phyloP scores from a whole-genome alignment of 2,113 vertebrate species.

The Pedetes capensis region DNA sequence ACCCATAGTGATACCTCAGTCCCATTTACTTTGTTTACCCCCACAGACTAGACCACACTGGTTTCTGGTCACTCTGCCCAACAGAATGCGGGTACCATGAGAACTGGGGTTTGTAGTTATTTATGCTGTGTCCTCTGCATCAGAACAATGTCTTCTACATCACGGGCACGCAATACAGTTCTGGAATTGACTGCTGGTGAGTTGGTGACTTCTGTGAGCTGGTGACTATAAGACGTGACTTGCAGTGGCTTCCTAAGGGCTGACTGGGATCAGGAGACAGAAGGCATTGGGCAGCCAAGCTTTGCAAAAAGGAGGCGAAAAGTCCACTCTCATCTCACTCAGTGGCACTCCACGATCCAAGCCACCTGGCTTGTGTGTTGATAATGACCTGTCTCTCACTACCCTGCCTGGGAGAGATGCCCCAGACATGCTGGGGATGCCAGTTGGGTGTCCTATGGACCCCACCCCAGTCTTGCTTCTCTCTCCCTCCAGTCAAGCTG shows the following conservation, averaged over 20 bases:
- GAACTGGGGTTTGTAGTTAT: neutral
- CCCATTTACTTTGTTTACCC: neutral
- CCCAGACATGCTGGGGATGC: neutral
- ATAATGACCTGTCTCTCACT: accelerated
- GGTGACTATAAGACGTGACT: neutral
- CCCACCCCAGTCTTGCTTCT: accelerated
- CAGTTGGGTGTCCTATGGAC: accelerated
- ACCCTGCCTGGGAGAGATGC: neutral
- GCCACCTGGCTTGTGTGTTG: accelerated
- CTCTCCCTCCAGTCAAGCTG: neutral
- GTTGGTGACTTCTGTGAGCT: neutral
- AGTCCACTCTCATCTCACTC: neutral
- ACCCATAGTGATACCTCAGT: neutral
- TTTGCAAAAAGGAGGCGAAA: neutral
- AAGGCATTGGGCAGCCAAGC: neutral
- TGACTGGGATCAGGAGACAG: neutral
- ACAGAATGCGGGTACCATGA: neutral
- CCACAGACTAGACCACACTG: neutral
- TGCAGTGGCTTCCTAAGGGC: neutral
- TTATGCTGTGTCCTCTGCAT: neutral
- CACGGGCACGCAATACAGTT: neutral
- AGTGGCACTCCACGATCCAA: neutral
- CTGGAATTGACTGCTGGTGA: neutral
- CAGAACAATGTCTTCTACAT: neutral
- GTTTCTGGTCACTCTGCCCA: neutral